Evolutionary conservation across 1,140 invertebrate species (phyloP).

Genomic region (Nomia melanderi): DNA sequence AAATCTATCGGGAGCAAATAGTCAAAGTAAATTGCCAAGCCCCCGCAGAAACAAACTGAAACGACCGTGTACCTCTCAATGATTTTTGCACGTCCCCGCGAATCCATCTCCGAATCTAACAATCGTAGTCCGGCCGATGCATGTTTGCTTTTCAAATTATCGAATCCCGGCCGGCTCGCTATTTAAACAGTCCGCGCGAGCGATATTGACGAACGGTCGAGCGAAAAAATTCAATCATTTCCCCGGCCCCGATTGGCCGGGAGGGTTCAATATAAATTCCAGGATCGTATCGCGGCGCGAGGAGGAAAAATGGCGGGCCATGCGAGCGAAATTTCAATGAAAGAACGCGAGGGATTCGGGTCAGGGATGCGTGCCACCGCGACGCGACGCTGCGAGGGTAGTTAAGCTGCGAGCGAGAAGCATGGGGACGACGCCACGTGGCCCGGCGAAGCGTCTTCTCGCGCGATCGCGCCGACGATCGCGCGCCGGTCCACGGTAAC

Average conservation of each 20-base stretch:
- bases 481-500: neutral
- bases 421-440: constrained; percentile 26
- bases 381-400: neutral
- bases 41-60: no score
- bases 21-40: no score
- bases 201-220: neutral
- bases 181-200: neutral
- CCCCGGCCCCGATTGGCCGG: neutral
- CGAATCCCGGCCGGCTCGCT: no score
- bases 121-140: no score
- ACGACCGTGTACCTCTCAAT: neutral
- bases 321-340: constrained; percentile 17
- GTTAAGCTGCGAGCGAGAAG: constrained; percentile 14
- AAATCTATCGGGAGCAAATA: no score
- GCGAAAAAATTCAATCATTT: constrained; percentile 3
- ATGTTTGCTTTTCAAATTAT: neutral
- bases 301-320: neutral
- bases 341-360: constrained; percentile 31
- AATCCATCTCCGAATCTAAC: neutral
- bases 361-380: constrained; percentile 8
- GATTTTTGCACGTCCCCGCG: neutral
- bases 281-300: neutral
- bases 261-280: constrained; percentile 41
- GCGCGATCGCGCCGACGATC: neutral
- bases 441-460: neutral